Base-by-base conservation (phyloP, 2,113 vertebrate species). In the Trematomus loennbergii region DNA sequence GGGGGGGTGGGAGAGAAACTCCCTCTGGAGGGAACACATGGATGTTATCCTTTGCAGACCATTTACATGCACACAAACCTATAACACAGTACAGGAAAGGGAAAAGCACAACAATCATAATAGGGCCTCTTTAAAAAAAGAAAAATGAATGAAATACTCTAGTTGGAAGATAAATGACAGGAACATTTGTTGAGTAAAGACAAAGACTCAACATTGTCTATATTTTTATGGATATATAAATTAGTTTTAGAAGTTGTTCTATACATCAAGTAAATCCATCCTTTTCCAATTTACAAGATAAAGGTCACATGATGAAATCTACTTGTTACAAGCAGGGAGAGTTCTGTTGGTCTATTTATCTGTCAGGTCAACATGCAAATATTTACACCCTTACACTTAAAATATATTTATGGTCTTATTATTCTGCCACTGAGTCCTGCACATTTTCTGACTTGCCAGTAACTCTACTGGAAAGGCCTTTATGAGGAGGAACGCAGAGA, bases 401-500 rank as follows among this genome's bases (percentile, higher is more conserved):
- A 46, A 18, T 15, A 49, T 46, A 48, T 64, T 59, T 45, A 48
- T 61, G 46, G 22, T 15, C 68, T 40, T 81, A 59, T 68, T 78
- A 76, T 76, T 49, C 29, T 40, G 12, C 54, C 6, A 29, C 40
- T 12, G 63, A 72, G 48, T 53, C 63, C n/a, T 68, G 29, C 61
- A 22, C 25, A 49, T 4, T 1, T 2, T 62, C 18, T 25, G 20
- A 3, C 15, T 29, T 64, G 33, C 66, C 63, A 48, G 33, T 52
- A 76, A 71, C 54, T 53, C 29, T 72, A 15, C 17, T 1, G 40
- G 40, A 69, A 50, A 68, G 69, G 57, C 53, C n/a, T 87, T 91
- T 81, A 87, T 69, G 64, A 52, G 58, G 55, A 53, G 49, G 49
- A 84, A 81, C 66, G 77, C 62, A 82, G 84, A 75, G 72, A 85